Evolutionary conservation across 2,888 invertebrate species (phyloP).

Genomic region (Zaprionus bogoriensis): DNA sequence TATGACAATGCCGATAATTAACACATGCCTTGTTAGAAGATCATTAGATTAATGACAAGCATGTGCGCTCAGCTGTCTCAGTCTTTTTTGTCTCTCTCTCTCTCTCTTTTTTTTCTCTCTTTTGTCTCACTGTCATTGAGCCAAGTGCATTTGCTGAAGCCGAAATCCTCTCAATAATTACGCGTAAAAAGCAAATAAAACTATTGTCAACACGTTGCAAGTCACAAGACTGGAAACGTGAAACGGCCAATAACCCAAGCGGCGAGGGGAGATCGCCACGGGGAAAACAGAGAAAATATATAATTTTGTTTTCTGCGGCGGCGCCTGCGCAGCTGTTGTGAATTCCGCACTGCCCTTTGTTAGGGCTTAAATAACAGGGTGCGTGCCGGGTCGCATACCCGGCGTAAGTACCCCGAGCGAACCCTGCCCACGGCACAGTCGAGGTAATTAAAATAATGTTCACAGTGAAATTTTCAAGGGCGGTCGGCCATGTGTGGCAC

Average conservation of each 20-base stretch:
- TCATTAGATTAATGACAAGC: conserved; percentile 50
- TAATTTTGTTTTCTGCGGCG: conserved; percentile 21
- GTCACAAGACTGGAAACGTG: conserved; percentile 41
- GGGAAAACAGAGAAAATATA: not conserved
- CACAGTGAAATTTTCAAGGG: conserved; percentile 68
- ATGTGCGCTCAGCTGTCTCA: conserved; percentile 33
- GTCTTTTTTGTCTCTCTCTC: not conserved
- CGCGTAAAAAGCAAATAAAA: conserved; percentile 73
- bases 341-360: conserved; percentile 46
- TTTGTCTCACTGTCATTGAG: not conserved
- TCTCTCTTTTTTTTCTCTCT: not conserved
- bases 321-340: conserved; percentile 75
- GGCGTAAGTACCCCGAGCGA: not conserved
- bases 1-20: conserved; percentile 46
- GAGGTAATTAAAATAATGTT: conserved; percentile 72
- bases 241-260: conserved; percentile 43
- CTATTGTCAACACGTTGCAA: conserved; percentile 67
- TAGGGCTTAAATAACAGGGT: conserved; percentile 60
- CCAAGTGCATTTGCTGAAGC: conserved; percentile 52
- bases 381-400: conserved; percentile 44
- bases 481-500: conserved; percentile 72
- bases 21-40: conserved; percentile 47
- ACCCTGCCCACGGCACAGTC: conserved; percentile 1
- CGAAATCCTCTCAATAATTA: conserved; percentile 47
- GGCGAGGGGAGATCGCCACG: not conserved